Percentiles rank a stretch among this genome's conserved stretches.
These are phyloP conservation scores for Cryptus viduatorius DNA, from an alignment of 2,888 invertebrate species.

Conservation along the genomic window DNA sequence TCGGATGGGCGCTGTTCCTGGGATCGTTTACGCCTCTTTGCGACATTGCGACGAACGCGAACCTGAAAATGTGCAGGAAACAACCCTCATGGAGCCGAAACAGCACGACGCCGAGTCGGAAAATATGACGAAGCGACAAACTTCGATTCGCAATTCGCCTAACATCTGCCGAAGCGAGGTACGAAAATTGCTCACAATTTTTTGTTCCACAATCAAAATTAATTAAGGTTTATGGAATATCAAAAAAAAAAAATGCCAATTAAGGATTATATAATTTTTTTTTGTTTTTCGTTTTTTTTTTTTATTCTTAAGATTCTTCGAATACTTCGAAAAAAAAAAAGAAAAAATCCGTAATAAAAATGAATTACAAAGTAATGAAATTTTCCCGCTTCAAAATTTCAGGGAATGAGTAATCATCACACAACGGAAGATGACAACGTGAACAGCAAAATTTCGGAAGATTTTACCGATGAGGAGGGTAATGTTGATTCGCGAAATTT, in stretches of 20 bases:
- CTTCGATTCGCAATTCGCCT: conserved; percentile 57
- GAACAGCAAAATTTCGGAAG: conserved; percentile 30
- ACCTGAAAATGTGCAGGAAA: conserved; percentile 72
- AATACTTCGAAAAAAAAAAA: no score
- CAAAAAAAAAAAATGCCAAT: no score
- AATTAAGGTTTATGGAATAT: no score
- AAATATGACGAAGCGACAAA: conserved; percentile 57
- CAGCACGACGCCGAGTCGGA: conserved; percentile 64
- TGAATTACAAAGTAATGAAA: not conserved
- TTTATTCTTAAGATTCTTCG: no score
- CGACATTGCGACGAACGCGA: conserved; percentile 74
- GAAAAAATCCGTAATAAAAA: not conserved
- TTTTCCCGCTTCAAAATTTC: conserved; percentile 2
- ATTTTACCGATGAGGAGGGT: conserved; percentile 59
- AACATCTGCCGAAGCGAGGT: conserved; percentile 66
- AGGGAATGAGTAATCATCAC: conserved; percentile 49
- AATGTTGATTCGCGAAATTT: conserved; percentile 58
- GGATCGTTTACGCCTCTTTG: conserved; percentile 77
- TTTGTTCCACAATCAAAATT: not conserved
- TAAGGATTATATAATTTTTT: no score
- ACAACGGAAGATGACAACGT: conserved; percentile 53
- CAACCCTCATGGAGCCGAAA: conserved; percentile 70
- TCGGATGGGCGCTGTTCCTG: conserved; percentile 76
- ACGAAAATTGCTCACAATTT: not conserved
- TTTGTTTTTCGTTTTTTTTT: no score